Evolutionary conservation across 2,797 vertebrate genomes (phyloP), one percentile per base, ranked within the genome.

Genomic region (Pempheris klunzingeri): DNA sequence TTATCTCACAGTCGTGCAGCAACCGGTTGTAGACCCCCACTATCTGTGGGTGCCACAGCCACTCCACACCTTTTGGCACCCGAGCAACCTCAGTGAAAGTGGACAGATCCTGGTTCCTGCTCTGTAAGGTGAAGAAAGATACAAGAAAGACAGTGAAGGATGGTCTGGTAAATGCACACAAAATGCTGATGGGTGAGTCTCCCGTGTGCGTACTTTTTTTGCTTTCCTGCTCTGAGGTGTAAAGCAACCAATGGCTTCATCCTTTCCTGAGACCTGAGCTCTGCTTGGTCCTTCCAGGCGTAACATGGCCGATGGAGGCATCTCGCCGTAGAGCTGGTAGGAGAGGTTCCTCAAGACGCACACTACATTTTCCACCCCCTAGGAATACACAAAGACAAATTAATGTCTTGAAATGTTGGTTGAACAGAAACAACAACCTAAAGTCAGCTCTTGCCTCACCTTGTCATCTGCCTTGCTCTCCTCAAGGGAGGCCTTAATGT

Each of bases 301-400:
- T 67, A 86, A 26, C 4, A 91, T 55, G 0, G 85, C 74, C 0
- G 95, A 93, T 0, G 95, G 92, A 0, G 97, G 96, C 77, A 99
- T 95, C 91, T 99, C 98, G 0, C 71, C 82, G 7, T 99, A 99
- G 38, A 99, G 89, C 74, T 98, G 96, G 92, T 95, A 99, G 80
- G 98, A 99, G 87, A 99, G 94, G 94, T 99, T 99, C 86, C 98
- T 96, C 89, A 99, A 81, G 70, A 98, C 95, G 4, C 98, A 99
- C 77, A 97, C 92, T 0, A 95, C 88, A 0, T 99, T 99, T 92
- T 99, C 98, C 87, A 97, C 96, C 0, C 97, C 98, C 98, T 99
- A 77, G 1, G 34, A 66, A 63, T 4, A 80, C n/a, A 70, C 32
- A 65, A 7, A 81, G 15, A 64, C 28, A 60, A 12, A 77, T n/a